These are phyloP conservation scores for Rhincodon typus DNA, from an alignment of 2,797 vertebrate species.

Conservation along the genomic window DNA sequence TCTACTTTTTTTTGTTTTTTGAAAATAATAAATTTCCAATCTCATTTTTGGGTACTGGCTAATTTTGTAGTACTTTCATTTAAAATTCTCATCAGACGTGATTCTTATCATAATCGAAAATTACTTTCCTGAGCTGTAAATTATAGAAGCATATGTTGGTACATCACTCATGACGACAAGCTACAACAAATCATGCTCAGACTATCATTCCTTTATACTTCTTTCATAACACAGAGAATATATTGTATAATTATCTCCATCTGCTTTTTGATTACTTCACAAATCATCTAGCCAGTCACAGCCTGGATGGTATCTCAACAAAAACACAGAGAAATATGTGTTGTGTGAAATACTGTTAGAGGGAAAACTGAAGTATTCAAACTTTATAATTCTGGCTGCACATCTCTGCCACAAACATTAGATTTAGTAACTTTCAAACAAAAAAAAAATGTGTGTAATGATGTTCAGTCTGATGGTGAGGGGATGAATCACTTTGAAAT, in stretches of 20 bases:
- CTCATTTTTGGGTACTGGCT: not conserved
- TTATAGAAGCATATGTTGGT: constrained; percentile 20
- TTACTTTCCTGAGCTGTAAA: constrained; percentile 1
- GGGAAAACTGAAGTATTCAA: not conserved
- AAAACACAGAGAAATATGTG: not conserved
- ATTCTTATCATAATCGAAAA: not conserved
- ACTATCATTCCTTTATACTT: not conserved
- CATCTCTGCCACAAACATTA: not conserved
- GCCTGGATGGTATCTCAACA: not conserved
- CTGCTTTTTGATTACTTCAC: constrained; percentile 27
- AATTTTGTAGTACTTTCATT: not conserved
- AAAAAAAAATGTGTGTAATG: not conserved
- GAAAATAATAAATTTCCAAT: not conserved
- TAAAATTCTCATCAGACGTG: not conserved
- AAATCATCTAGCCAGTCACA: not conserved
- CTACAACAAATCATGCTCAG: constrained; percentile 28
- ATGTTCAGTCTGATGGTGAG: not conserved
- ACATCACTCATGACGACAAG: not conserved
- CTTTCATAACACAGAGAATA: constrained; percentile 21
- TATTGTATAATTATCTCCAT: constrained; percentile 8
- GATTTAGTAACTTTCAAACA: not conserved
- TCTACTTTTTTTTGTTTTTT: not conserved
- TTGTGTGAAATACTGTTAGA: not conserved
- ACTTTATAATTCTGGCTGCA: not conserved
- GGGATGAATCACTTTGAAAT: not conserved